Conservation (phyloP, 2,797 vertebrate genomes). For the Poliocrania exsul region DNA sequence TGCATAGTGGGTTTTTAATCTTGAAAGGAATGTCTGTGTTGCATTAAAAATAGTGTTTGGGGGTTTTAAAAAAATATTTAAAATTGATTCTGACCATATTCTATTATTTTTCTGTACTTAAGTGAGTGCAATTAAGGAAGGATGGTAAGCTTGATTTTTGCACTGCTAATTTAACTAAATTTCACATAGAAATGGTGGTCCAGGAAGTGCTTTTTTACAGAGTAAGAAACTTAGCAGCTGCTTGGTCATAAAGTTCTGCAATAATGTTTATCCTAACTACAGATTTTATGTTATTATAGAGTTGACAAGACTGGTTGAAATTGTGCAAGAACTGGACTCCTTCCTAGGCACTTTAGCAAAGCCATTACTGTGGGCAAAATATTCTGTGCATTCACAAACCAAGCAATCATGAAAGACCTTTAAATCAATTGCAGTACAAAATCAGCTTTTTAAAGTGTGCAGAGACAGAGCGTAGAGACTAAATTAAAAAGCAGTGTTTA, state of each 20-base stretch:
- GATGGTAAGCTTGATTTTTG: background rate
- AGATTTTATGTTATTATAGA: background rate
- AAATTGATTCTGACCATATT: background rate
- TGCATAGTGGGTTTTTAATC: background rate
- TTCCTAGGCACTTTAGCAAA: background rate
- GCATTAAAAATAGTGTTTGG: background rate
- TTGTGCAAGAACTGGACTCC: background rate
- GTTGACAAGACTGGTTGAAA: background rate
- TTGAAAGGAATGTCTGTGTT: background rate
- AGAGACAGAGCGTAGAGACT: fast-evolving
- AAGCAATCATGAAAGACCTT: background rate
- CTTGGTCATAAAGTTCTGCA: background rate
- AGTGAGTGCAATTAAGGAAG: background rate
- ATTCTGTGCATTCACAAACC: background rate
- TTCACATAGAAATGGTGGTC: background rate
- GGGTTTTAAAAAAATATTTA: fast-evolving
- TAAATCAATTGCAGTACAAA: background rate
- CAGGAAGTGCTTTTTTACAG: background rate
- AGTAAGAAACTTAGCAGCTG: background rate
- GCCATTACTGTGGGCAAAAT: background rate
- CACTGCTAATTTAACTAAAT: background rate
- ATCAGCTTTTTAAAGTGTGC: background rate
- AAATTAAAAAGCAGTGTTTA: background rate
- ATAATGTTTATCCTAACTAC: background rate
- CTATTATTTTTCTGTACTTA: background rate